These are phyloP conservation scores for Chorisops tibialis DNA, from an alignment of 2,888 invertebrate species.

Conservation along the genomic window DNA sequence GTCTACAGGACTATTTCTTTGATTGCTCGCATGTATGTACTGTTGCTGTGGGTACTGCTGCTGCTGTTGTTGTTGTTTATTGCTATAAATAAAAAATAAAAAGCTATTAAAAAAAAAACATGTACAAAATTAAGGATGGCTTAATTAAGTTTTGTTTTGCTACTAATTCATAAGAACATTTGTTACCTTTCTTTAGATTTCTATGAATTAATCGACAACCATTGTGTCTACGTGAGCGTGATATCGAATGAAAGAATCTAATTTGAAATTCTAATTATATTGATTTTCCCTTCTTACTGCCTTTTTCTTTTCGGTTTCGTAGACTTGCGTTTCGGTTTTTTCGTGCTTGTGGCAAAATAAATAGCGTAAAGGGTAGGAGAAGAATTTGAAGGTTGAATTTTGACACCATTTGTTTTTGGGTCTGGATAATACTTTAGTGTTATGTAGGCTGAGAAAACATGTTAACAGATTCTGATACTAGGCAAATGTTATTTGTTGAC, in stretches of 20 bases:
- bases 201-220: not conserved
- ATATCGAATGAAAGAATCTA: not conserved
- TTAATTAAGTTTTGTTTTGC: not conserved
- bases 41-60: not conserved
- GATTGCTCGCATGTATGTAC: too few relatives aligned
- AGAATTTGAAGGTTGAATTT: not conserved
- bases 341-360: too few relatives aligned
- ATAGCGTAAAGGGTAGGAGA: not conserved
- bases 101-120: too few relatives aligned
- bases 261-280: slow-evolving; percentile 5
- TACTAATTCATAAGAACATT: not conserved
- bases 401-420: not conserved
- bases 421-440: too few relatives aligned
- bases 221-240: not conserved
- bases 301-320: too few relatives aligned
- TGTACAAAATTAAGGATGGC: not conserved
- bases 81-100: slow-evolving; percentile 24
- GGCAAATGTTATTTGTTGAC: too few relatives aligned
- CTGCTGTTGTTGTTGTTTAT: slow-evolving; percentile 29
- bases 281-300: slow-evolving; percentile 5
- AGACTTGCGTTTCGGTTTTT: too few relatives aligned
- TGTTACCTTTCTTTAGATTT: not conserved
- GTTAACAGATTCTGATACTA: too few relatives aligned
- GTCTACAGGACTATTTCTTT: too few relatives aligned
- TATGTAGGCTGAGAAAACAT: too few relatives aligned